Percentiles rank a stretch among this genome's conserved stretches.
Conservation (phyloP, 2,113 vertebrate species). For the Suncus etruscus region DNA sequence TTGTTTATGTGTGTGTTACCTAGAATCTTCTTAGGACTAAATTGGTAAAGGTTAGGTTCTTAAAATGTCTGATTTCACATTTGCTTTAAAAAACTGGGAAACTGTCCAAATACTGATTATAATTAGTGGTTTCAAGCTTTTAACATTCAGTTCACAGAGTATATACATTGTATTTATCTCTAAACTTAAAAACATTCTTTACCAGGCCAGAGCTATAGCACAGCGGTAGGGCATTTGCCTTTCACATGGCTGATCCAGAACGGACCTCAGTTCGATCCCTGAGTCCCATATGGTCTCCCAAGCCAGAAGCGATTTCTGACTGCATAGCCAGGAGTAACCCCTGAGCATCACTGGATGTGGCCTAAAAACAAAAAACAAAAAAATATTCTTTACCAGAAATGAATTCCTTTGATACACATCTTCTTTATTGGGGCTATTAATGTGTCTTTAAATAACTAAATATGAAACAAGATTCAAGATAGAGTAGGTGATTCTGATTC, state of each 20-base stretch:
- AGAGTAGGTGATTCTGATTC: slow-evolving; percentile 37
- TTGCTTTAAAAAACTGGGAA: neutral
- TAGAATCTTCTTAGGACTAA: slow-evolving; percentile 45
- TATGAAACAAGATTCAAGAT: neutral
- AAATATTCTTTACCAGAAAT: slow-evolving; percentile 3
- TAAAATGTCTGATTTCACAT: slow-evolving; percentile 29
- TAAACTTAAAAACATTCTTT: slow-evolving; percentile 3
- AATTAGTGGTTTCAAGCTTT: slow-evolving; percentile 16
- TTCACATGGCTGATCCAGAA: too few relatives aligned
- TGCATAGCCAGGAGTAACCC: too few relatives aligned
- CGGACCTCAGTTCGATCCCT: too few relatives aligned
- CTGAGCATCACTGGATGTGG: too few relatives aligned
- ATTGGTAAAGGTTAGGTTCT: slow-evolving; percentile 1
- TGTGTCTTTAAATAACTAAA: slow-evolving; percentile 36
- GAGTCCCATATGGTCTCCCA: too few relatives aligned
- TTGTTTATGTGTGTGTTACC: neutral
- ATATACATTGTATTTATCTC: neutral
- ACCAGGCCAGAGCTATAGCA: too few relatives aligned
- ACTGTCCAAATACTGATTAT: slow-evolving; percentile 5
- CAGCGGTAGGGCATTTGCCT: too few relatives aligned
- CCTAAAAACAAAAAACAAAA: too few relatives aligned
- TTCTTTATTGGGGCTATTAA: slow-evolving; percentile 34
- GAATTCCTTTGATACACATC: slow-evolving; percentile 5
- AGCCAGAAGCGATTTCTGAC: too few relatives aligned
- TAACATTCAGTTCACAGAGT: neutral